A percentile compares a stretch with the other conserved stretches of the same genome.
These are phyloP conservation scores for Sterrhoptilus dennistouni DNA, from an alignment of 2,113 vertebrate species.

Conservation along the genomic window DNA sequence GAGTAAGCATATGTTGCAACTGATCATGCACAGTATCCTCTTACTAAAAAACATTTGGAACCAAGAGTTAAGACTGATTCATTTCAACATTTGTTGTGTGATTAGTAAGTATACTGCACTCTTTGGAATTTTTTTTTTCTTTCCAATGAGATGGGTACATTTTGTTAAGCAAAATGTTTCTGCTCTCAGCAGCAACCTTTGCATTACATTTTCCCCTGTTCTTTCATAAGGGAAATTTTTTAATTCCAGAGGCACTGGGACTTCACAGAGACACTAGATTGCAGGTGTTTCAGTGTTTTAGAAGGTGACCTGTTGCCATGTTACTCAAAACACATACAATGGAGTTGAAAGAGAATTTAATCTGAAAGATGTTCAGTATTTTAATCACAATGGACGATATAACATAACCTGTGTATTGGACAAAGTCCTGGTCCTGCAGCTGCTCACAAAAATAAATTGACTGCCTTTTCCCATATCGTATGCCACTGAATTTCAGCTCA, in stretches of 20 bases:
- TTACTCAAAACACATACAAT: not conserved
- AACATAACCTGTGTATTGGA: not conserved
- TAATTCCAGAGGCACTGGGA: not conserved
- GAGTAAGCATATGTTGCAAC: not conserved
- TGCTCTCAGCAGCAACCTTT: not conserved
- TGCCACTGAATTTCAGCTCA: not conserved
- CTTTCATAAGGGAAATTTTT: not conserved
- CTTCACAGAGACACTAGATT: not conserved
- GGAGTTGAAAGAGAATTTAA: not conserved
- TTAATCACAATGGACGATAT: not conserved
- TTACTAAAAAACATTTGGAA: not conserved
- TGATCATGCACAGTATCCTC: not conserved
- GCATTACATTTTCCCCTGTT: not conserved
- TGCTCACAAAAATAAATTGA: not conserved
- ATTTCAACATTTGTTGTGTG: not conserved
- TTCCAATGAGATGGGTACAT: not conserved
- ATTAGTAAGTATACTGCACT: not conserved
- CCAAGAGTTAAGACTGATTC: not conserved
- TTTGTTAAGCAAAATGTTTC: not conserved
- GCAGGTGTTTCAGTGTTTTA: not conserved
- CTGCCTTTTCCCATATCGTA: rapidly evolving
- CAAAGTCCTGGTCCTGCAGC: not conserved
- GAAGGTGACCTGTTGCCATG: not conserved
- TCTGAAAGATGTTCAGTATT: not conserved
- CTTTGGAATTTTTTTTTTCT: not conserved